Evolutionary conservation across 2,797 vertebrate species (phyloP).

Genomic region (Tragelaphus oryx): DNA sequence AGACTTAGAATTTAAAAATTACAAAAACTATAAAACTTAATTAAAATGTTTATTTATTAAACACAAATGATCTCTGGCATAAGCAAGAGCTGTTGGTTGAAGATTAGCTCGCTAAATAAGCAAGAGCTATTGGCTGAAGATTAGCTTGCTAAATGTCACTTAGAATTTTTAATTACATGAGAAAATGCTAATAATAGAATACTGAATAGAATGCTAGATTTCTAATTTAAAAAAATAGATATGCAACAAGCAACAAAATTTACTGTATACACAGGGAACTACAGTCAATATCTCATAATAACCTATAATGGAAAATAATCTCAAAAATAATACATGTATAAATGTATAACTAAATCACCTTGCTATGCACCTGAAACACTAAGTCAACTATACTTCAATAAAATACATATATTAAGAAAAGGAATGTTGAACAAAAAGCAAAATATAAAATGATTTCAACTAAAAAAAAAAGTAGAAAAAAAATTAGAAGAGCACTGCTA

Average conservation of each 20-base stretch:
- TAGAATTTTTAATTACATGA: conserved; percentile 29
- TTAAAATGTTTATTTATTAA: conserved; percentile 29
- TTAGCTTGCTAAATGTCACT: not conserved
- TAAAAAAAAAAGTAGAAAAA: not conserved
- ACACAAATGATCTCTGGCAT: conserved; percentile 32
- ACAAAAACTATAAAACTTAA: not conserved
- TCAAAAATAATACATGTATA: not conserved
- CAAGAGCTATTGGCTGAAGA: conserved; percentile 14
- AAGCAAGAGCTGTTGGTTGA: not conserved
- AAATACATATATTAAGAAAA: not conserved
- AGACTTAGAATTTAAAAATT: conserved; percentile 17
- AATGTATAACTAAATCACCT: not conserved
- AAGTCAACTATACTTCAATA: not conserved
- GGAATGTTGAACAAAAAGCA: not conserved
- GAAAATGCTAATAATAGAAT: conserved; percentile 13
- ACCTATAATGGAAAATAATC: not conserved
- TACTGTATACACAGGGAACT: not conserved
- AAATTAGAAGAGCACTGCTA: not conserved
- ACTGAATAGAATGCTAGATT: not conserved
- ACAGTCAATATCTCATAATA: not conserved
- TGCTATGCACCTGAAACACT: not conserved
- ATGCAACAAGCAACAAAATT: not conserved
- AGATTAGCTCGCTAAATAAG: conserved; percentile 18
- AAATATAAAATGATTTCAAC: conserved; percentile 24
- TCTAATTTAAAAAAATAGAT: not conserved